A percentile compares a stretch with the other conserved stretches of the same genome.
phyloP scores from a whole-genome alignment of 2,113 vertebrate species.

The Scomber japonicus region DNA sequence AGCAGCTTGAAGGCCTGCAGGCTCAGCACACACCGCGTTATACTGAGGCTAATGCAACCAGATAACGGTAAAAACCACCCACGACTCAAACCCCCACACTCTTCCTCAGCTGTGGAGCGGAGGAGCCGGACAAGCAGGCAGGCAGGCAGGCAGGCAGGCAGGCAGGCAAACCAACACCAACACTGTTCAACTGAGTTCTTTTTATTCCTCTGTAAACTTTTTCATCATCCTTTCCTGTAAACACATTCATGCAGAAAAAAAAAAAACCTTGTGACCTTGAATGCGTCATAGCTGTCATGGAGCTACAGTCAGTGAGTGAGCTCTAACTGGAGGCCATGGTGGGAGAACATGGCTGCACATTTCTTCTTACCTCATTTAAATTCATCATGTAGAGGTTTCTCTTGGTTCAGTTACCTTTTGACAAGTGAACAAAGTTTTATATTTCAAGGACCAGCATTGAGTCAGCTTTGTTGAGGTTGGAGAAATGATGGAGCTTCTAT shows the following conservation, averaged over 20 bases:
- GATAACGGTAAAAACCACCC: conserved; percentile 68
- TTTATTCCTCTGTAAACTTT: conserved; percentile 14
- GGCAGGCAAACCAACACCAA: conserved; percentile 16
- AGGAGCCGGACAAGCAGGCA: conserved; percentile 22
- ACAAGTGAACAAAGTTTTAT: neutral
- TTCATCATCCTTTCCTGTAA: conserved; percentile 28
- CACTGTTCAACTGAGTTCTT: neutral
- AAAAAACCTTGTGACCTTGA: conserved; percentile 28
- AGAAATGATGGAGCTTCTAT: too few species aligned
- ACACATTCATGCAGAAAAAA: conserved; percentile 1
- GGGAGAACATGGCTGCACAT: conserved; percentile 32
- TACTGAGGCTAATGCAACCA: conserved; percentile 60
- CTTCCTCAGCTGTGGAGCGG: neutral
- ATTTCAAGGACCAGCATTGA: too few species aligned
- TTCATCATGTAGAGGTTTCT: neutral
- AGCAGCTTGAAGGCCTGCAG: conserved; percentile 59
- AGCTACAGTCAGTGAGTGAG: neutral
- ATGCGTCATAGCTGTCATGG: conserved; percentile 21
- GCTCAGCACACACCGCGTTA: conserved; percentile 37
- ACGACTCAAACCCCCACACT: conserved; percentile 67
- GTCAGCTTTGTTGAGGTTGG: too few species aligned
- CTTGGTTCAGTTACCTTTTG: neutral
- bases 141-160: neutral
- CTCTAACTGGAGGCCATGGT: conserved; percentile 39
- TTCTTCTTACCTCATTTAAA: conserved; percentile 17